Evolutionary conservation across 1,140 invertebrate genomes (phyloP).

Genomic region (Oncopeltus fasciatus): DNA sequence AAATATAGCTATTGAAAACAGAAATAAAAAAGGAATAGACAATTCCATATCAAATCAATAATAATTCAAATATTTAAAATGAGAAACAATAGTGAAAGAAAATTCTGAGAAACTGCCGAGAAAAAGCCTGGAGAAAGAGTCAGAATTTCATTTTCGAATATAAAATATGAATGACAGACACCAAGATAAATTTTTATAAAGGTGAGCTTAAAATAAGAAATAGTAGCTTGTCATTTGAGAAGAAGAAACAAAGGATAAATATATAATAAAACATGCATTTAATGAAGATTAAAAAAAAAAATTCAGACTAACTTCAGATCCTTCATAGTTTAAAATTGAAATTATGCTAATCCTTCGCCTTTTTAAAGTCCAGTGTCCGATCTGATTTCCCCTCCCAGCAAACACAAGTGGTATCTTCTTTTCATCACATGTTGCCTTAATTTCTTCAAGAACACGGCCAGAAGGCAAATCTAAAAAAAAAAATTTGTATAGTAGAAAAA

Average conservation of each 20-base stretch:
- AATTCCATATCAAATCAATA: too few species aligned
- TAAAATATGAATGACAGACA: not conserved
- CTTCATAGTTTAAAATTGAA: conserved; percentile 12
- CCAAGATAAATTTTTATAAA: not conserved
- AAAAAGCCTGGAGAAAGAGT: too few species aligned
- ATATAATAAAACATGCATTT: not conserved
- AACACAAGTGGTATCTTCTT: conserved; percentile 8
- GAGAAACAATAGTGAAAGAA: too few species aligned
- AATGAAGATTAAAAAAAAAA: not conserved
- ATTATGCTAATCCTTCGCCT: conserved; percentile 12
- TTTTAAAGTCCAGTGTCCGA: conserved; percentile 12
- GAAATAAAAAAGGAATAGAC: too few species aligned
- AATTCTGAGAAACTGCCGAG: too few species aligned
- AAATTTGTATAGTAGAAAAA: too few species aligned
- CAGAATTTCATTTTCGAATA: not conserved
- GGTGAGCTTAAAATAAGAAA: too few species aligned
- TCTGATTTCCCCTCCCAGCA: not conserved
- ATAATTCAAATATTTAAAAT: too few species aligned
- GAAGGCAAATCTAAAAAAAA: not conserved
- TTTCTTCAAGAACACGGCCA: not conserved
- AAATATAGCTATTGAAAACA: too few species aligned
- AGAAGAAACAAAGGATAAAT: not conserved
- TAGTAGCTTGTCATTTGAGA: not conserved
- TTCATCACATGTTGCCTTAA: not conserved
- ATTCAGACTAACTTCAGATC: conserved; percentile 6